Evolutionary conservation across 35 echinoderm and acorn worm genomes (phyloP).

Genomic region (Holothuria glaberrima): DNA sequence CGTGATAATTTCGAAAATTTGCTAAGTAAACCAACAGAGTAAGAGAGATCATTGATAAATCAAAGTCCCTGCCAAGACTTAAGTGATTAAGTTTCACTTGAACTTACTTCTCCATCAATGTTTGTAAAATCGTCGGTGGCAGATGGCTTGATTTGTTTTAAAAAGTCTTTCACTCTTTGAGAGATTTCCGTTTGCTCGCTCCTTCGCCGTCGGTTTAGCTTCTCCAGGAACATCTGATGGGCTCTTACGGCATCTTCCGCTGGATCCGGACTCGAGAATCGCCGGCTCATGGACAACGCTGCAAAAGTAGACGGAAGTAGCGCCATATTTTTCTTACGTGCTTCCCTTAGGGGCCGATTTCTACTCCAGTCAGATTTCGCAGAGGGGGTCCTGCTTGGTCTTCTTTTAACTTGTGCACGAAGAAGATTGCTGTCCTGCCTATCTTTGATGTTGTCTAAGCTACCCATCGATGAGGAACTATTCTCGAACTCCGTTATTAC

Average conservation of each 20-base stretch:
- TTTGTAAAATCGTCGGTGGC: not conserved
- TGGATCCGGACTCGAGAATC: slow-evolving; percentile 34
- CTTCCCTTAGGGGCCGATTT: slow-evolving; percentile 15
- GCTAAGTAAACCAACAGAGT: too few species aligned
- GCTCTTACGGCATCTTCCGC: slow-evolving; percentile 23
- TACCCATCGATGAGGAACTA: too few species aligned
- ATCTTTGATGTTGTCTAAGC: too few species aligned
- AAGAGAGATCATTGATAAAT: too few species aligned
- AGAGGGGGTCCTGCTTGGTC: not conserved
- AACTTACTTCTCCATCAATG: too few species aligned
- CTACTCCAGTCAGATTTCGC: slow-evolving; percentile 29
- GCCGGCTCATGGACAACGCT: slow-evolving; percentile 12
- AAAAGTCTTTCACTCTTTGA: slow-evolving; percentile 10
- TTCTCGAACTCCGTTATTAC: too few species aligned
- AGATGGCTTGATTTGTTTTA: not conserved
- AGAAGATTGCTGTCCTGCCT: too few species aligned
- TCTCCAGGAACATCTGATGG: slow-evolving; percentile 22
- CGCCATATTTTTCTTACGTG: slow-evolving; percentile 27
- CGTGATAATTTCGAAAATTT: too few species aligned
- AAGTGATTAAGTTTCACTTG: too few species aligned
- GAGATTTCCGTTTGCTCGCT: slow-evolving; percentile 20
- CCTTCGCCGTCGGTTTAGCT: not conserved
- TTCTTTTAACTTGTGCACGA: too few species aligned
- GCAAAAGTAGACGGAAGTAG: slow-evolving; percentile 19
- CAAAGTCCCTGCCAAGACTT: too few species aligned